Base-by-base conservation (phyloP, 2,888 invertebrate genomes). In the Teinopalpus imperialis region DNA sequence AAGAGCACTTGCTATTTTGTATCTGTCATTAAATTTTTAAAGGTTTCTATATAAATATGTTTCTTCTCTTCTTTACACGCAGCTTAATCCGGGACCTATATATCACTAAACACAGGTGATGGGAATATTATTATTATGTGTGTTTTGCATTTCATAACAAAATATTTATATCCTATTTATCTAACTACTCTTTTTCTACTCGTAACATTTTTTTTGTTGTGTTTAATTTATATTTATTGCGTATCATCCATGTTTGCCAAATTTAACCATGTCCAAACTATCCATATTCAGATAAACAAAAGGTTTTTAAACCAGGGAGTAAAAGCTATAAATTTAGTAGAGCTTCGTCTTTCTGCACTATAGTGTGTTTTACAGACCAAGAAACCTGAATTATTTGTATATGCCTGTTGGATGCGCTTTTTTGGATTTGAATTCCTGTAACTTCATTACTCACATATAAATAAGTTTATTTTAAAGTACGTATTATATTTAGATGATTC, bases 51-150 rank as follows among this genome's bases (percentile, higher is more conserved):
- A 72, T 80, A 81, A 81, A 82, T 70, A 71, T 71, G 67, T 70
- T 77, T 83, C 75, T 87, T n/a, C 76, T 88, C 82, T 86, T 87
- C 82, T 89, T 89, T 89, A 86, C 89, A 89, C 66, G 89, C 89
- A 89, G 89, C 89, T 85, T 89, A 89, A 88, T 81, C 83, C 87
- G 87, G 89, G 89, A 87, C 79, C 87, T 85, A 85, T 89, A 68
- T 89, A 88, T 87, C 89, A 88, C 80, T 89, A 88, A 86, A 82
- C 71, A 64, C 88, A 89, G 89, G 89, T 89, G 89, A 89, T 72
- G 83, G 86, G 81, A 80, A 66, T 79, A 76, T 74, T 75, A 72
- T 79, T 80, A 74, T 52, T 80, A 57, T 62, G 53, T 64, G 71
- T 74, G 71, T 66, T 73, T 50, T 61, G 61, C 70, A 59, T 64